phyloP scores from a whole-genome alignment of 2,113 vertebrate species.

The Strigops habroptila region DNA sequence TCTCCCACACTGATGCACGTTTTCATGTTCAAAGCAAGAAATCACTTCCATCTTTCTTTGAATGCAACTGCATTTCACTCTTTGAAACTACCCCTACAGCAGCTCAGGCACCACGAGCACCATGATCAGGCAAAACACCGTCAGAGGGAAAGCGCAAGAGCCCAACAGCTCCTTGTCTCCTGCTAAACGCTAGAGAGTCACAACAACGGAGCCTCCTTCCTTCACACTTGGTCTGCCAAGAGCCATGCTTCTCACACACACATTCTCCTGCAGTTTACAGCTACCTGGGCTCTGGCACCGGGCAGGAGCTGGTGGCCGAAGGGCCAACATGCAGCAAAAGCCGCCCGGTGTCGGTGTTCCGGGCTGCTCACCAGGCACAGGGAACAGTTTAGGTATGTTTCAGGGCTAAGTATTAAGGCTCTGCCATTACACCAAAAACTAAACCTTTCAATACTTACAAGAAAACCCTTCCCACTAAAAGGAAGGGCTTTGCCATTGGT shows the following conservation, averaged over 20 bases:
- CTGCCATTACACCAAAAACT: not conserved
- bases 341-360: not conserved
- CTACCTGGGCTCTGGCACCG: not conserved
- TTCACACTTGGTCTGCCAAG: not conserved
- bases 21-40: not conserved
- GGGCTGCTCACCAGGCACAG: not conserved
- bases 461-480: not conserved
- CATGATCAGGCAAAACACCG: too few species aligned
- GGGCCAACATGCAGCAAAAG: not conserved
- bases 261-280: rapidly evolving
- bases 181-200: rapidly evolving
- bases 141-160: rapidly evolving
- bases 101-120: not conserved
- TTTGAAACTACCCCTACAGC: not conserved
- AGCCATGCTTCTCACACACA: not conserved
- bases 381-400: not conserved
- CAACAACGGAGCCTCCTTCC: rapidly evolving
- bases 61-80: not conserved
- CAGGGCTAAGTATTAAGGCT: not conserved
- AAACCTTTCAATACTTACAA: not conserved
- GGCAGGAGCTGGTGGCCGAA: not conserved
- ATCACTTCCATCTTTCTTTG: not conserved
- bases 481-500: not conserved
- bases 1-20: not conserved
- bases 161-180: not conserved